These are phyloP conservation scores for Drosophila paranaensis DNA, from an alignment of 2,888 invertebrate species.

Conservation along the genomic window DNA sequence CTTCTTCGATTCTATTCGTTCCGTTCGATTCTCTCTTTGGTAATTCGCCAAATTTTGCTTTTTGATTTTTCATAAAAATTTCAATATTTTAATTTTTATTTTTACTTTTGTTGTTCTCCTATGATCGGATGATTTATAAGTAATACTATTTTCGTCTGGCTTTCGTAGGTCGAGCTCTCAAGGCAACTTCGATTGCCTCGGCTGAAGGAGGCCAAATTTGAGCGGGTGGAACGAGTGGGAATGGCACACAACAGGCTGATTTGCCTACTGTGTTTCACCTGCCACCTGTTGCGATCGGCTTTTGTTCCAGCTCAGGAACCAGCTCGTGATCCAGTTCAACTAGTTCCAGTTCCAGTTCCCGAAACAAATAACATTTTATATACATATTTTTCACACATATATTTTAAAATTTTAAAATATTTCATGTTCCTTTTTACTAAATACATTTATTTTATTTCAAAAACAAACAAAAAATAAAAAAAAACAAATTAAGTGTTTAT, in stretches of 20 bases:
- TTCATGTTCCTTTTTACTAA: background rate
- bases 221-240: background rate
- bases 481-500: background rate
- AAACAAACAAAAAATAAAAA: background rate
- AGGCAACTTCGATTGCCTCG: background rate
- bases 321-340: background rate
- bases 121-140: background rate
- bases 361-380: background rate
- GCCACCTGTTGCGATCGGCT: no score
- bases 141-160: background rate
- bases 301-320: background rate
- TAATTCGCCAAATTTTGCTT: background rate
- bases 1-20: background rate
- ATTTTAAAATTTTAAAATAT: background rate
- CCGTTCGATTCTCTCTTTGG: background rate
- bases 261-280: no score
- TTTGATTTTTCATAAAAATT: background rate
- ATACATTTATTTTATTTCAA: background rate
- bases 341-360: background rate
- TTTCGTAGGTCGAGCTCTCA: background rate
- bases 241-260: background rate
- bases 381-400: background rate
- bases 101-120: background rate
- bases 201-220: background rate
- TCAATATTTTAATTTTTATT: background rate